Percentiles rank a stretch among this genome's conserved stretches.
phyloP scores from a whole-genome alignment of 2,888 invertebrate species.

The Scelioninae gen. 1 region DNA sequence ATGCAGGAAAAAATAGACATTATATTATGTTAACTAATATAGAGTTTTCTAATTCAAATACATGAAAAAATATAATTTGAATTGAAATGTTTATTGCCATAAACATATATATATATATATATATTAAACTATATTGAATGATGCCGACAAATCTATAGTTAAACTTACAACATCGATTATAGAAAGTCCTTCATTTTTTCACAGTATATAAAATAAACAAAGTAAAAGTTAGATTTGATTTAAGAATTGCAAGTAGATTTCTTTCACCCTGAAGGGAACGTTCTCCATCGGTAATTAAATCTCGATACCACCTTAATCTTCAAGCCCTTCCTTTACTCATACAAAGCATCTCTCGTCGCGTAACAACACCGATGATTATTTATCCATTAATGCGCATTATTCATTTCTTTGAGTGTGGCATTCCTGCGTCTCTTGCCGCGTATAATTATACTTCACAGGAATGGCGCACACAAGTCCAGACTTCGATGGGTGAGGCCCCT shows the following conservation, averaged over 20 bases:
- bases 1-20: too few species aligned
- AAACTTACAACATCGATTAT: too few species aligned
- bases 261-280: not conserved
- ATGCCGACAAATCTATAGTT: too few species aligned
- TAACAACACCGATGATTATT: constrained; percentile 59
- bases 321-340: constrained; percentile 31
- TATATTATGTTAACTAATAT: too few species aligned
- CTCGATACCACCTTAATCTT: constrained; percentile 28
- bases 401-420: constrained; percentile 54
- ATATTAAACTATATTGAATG: too few species aligned
- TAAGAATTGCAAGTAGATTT: constrained; percentile 15
- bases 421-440: constrained; percentile 40
- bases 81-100: too few species aligned
- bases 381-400: constrained; percentile 64
- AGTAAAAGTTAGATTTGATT: not conserved
- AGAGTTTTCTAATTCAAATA: too few species aligned
- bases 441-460: constrained; percentile 47
- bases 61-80: too few species aligned
- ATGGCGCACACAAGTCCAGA: constrained; percentile 7
- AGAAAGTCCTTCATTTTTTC: not conserved
- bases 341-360: constrained; percentile 47
- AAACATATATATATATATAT: too few species aligned
- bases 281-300: constrained; percentile 48
- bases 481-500: constrained; percentile 75
- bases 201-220: not conserved